Conservation (phyloP, 2,888 invertebrate species). For the Polydrusus cervinus region DNA sequence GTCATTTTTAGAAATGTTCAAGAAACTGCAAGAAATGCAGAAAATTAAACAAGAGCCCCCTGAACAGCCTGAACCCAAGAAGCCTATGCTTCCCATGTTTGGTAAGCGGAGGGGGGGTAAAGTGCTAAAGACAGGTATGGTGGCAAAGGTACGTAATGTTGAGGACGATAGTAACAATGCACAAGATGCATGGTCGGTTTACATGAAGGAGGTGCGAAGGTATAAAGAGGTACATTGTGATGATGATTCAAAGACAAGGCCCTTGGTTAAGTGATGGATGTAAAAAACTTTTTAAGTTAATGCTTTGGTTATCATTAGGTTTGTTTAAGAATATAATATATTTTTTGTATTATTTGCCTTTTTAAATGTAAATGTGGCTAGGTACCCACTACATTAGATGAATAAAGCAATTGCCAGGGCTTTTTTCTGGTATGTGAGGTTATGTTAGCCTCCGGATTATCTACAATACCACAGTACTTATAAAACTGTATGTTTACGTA, state of each 20-base stretch:
- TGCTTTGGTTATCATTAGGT: not conserved
- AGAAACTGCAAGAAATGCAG: slow-evolving; percentile 81
- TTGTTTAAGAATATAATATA: slow-evolving; percentile 11
- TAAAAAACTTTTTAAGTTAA: slow-evolving; percentile 23
- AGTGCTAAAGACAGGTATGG: slow-evolving; percentile 91
- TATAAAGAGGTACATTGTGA: slow-evolving; percentile 95
- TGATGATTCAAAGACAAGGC: slow-evolving; percentile 92
- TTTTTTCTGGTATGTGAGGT: too few species aligned
- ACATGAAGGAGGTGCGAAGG: slow-evolving; percentile 94
- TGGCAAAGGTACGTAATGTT: slow-evolving; percentile 85
- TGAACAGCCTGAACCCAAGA: slow-evolving; percentile 68
- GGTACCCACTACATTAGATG: not conserved
- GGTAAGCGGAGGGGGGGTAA: slow-evolving; percentile 91
- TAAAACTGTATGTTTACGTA: too few species aligned
- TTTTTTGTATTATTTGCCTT: slow-evolving; percentile 10
- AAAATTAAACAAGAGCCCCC: slow-evolving; percentile 61
- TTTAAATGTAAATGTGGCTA: not conserved
- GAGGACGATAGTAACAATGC: slow-evolving; percentile 78
- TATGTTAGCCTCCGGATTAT: too few species aligned
- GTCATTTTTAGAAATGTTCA: slow-evolving; percentile 92
- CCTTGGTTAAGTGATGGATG: slow-evolving; percentile 85
- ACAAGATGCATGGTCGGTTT: slow-evolving; percentile 94
- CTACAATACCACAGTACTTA: too few species aligned
- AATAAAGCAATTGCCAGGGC: not conserved
- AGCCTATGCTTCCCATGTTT: slow-evolving; percentile 74